Evolutionary conservation across 2,888 invertebrate genomes (phyloP), one percentile per base, ranked within the genome.

Genomic region (Strigamia transsilvanica): DNA sequence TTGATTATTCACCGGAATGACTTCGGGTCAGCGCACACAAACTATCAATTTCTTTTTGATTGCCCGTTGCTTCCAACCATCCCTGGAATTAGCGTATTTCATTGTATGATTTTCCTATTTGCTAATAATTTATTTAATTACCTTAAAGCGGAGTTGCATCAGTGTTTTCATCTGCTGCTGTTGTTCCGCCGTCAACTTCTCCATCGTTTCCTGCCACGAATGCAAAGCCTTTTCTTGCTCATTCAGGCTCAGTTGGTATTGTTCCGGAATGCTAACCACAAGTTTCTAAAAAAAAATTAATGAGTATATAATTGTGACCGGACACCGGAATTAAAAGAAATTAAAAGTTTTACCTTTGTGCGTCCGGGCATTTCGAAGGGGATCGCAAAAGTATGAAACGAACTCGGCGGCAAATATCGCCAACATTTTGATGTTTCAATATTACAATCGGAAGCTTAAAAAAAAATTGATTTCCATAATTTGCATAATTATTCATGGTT

Each of bases 321-420:
- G n/a, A n/a, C n/a, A n/a, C n/a, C n/a, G n/a, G n/a, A n/a, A n/a
- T n/a, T n/a, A n/a, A n/a, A n/a, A n/a, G n/a, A n/a, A 66, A 23
- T 21, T 23, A 32, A 23, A 15, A 15, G 3, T 78, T 10, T 6
- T 56, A 83, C 83, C n/a, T 77, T 82, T 18, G 73, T 80, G 5
- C 51, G 42, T 10, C 83, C 82, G 7, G 51, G 78, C 42, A 83
- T 81, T 56, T 82, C 79, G 78, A 83, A 83, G 32, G 83, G 83
- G 41, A 83, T 83, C 23, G 80, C 79, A 41, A 83, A 83, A 51
- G 23, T 81, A 46, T 83, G 82, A 51, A 83, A 83, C 18, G 80
- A 82, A 15, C 56, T 61, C n/a, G 82, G 56, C 2, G 83, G 79
- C 18, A 83, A 34, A 10, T 51, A 42, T 15, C 77, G 41, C 83